Conservation (phyloP, 2,113 vertebrate species). For the Cryptotis parvus region DNA sequence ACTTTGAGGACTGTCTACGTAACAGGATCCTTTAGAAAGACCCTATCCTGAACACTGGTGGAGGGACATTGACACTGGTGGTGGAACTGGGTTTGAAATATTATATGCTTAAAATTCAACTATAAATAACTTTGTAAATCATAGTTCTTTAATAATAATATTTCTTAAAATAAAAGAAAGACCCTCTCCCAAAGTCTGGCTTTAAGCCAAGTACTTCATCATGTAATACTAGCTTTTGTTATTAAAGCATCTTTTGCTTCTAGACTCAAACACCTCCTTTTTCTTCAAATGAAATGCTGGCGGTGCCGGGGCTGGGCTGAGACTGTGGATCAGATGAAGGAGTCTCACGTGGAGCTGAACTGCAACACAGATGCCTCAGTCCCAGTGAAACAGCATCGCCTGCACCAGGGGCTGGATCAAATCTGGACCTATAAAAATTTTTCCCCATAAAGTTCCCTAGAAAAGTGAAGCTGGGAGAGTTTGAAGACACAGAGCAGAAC, state of each 20-base stretch:
- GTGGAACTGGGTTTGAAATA: too few species aligned
- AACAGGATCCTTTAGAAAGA: background rate
- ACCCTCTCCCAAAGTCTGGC: too few species aligned
- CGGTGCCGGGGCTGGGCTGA: background rate
- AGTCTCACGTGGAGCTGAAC: constrained; percentile 16
- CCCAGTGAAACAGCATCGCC: background rate
- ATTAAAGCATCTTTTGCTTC: constrained; percentile 32
- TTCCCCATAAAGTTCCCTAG: background rate
- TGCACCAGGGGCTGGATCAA: background rate
- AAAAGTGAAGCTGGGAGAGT: background rate
- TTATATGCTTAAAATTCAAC: too few species aligned
- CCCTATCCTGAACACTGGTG: background rate
- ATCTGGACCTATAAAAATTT: background rate
- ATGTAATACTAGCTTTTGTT: constrained; percentile 33
- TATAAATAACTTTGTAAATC: too few species aligned
- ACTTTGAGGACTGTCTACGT: background rate
- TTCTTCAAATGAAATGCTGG: constrained; percentile 45
- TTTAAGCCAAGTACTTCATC: background rate
- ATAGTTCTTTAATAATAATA: too few species aligned
- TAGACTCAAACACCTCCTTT: background rate
- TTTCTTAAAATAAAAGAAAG: too few species aligned
- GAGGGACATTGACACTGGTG: too few species aligned
- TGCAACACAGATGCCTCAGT: background rate
- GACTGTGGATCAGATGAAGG: background rate
- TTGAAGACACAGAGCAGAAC: too few species aligned